phyloP scores from a whole-genome alignment of 1,140 invertebrate genomes.

The Panagrolaimus sp. region DNA sequence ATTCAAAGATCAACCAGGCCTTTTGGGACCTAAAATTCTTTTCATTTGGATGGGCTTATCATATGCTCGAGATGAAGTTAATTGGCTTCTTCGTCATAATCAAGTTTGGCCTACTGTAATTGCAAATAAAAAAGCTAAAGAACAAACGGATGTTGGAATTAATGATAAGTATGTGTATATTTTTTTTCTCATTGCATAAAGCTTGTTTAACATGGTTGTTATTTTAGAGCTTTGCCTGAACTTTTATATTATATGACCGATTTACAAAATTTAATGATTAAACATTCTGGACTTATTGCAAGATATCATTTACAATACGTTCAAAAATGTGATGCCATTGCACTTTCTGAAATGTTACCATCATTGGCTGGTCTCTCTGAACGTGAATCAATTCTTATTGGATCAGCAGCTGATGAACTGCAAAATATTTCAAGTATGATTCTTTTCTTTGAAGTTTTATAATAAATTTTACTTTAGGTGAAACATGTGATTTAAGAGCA shows the following conservation, averaged over 20 bases:
- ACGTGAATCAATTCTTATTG: conserved; percentile 31
- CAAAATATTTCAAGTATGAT: conserved; percentile 21
- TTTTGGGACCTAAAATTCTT: conserved; percentile 76
- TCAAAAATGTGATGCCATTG: conserved; percentile 85
- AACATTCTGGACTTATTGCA: conserved; percentile 85
- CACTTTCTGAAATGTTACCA: conserved; percentile 72
- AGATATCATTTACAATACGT: conserved; percentile 67
- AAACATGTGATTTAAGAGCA: conserved; percentile 67
- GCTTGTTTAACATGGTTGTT: neutral
- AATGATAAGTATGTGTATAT: conserved; percentile 32
- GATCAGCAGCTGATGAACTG: conserved; percentile 22
- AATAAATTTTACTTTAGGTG: conserved; percentile 16
- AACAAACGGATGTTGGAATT: conserved; percentile 58
- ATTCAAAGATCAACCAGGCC: conserved; percentile 91
- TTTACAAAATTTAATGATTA: conserved; percentile 64
- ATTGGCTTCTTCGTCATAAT: conserved; percentile 90
- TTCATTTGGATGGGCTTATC: conserved; percentile 91
- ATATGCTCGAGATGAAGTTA: conserved; percentile 88
- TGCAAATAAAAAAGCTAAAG: conserved; percentile 69
- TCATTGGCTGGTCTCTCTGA: conserved; percentile 22
- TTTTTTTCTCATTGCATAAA: conserved; percentile 18
- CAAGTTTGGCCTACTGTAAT: conserved; percentile 75
- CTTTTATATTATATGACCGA: conserved; percentile 97
- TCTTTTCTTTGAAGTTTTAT: neutral
- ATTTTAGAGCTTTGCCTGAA: conserved; percentile 80